Base-by-base conservation (phyloP, 2,113 vertebrate genomes). In the Apteryx owenii region DNA sequence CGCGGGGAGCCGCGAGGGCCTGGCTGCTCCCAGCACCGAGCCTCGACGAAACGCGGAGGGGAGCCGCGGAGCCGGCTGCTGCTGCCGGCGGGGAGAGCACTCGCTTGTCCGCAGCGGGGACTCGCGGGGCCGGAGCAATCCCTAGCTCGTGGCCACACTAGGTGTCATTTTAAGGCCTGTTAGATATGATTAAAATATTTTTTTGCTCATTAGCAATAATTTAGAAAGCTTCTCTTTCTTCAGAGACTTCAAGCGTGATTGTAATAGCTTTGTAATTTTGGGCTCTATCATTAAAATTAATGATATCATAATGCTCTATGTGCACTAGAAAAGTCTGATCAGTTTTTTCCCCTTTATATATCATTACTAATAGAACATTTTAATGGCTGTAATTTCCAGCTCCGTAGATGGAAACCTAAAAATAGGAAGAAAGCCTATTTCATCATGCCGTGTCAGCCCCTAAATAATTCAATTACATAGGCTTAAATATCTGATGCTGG, bases 391-490 rank as follows among this genome's bases (percentile, higher is more conserved):
- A 97, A 98, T 97, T 96, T 95, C 97, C 96, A 91, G 54, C 82
- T 93, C 95, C 97, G 95, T 94, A 98, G 97, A 98, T 96, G 97
- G 97, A 97, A 93, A 89, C 95, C 97, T 97, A 93, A 97, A 96
- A 97, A 97, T 97, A 98, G 97, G 86, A 94, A 95, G 73, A 95
- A 95, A 97, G 88, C 90, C 83, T 94, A 97, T 98, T 98, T 98
- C 98, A 98, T 97, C 93, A 95, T 3, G 4, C 88, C 81, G 56
- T 22, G 82, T 90, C 88, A 92, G 96, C 79, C 92, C 93, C 95
- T 98, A 97, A 98, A 98, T 98, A 98, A 98, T 98, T 98, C 96
- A 98, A 95, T 85, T 93, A 95, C 94, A 77, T 44, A 77, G 97
- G 90, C 97, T 51, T 93, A 97, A 97, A 96, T 97, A 96, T 93